phyloP scores from a whole-genome alignment of 2,113 vertebrate genomes.

The Macaca nemestrina region DNA sequence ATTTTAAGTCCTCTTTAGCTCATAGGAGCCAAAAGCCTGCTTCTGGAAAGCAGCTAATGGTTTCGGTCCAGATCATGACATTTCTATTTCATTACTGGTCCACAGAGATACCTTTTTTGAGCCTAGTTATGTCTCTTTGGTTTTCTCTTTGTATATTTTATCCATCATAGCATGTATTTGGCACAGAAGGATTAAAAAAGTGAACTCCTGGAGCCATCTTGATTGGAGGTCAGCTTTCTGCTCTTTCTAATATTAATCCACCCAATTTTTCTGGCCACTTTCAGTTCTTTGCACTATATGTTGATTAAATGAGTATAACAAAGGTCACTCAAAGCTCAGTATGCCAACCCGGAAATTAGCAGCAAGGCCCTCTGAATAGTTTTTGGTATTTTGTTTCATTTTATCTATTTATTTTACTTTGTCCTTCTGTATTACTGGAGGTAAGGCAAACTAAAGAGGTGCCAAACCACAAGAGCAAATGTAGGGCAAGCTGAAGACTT shows the following conservation, averaged over 20 bases:
- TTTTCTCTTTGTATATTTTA: conserved; percentile 40
- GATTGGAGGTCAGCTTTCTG: conserved; percentile 18
- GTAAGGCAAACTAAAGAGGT: background rate
- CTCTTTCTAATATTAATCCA: conserved; percentile 13
- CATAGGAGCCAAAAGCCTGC: background rate
- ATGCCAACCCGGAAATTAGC: background rate
- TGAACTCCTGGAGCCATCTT: background rate
- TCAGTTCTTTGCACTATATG: background rate
- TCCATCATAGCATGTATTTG: background rate
- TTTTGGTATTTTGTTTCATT: background rate
- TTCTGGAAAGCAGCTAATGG: conserved; percentile 13
- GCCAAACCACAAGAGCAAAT: background rate
- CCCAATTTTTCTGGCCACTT: background rate
- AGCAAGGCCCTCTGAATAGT: background rate
- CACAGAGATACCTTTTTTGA: background rate
- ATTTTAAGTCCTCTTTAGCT: conserved; percentile 5
- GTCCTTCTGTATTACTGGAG: background rate
- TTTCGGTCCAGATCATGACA: background rate
- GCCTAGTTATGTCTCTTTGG: conserved; percentile 11
- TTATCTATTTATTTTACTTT: background rate
- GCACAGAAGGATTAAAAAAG: conserved; percentile 35
- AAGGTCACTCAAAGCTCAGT: background rate
- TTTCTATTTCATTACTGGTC: conserved; percentile 12
- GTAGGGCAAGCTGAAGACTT: background rate
- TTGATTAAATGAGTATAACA: conserved; percentile 7